Evolutionary conservation across 2,113 vertebrate species (phyloP).

Genomic region (Stegastes partitus): DNA sequence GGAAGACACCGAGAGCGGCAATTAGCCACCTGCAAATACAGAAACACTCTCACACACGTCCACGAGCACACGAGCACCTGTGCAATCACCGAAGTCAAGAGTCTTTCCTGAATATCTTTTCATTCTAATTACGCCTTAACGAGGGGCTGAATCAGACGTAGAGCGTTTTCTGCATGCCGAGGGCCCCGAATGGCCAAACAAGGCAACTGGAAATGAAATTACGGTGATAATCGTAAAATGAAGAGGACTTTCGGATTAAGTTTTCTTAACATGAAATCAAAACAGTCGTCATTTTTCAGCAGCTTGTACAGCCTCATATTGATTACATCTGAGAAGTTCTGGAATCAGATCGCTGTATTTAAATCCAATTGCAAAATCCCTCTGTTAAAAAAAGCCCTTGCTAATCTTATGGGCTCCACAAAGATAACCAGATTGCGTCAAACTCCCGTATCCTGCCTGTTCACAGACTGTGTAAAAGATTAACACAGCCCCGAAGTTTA

Average conservation of each 20-base stretch:
- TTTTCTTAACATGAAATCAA: no score
- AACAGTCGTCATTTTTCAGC: no score
- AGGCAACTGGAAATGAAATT: not conserved
- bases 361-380: no score
- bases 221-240: not conserved
- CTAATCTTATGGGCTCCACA: no score
- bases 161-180: not conserved
- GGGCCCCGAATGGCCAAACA: not conserved
- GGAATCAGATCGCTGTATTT: no score
- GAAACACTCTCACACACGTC: slow-evolving; percentile 8
- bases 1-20: slow-evolving; percentile 28
- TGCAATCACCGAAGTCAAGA: slow-evolving; percentile 43
- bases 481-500: no score
- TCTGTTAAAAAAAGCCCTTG: no score
- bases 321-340: no score
- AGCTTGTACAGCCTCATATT: no score
- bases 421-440: no score
- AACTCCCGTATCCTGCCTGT: no score
- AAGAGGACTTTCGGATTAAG: not conserved
- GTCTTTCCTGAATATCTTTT: slow-evolving; percentile 24
- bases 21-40: slow-evolving; percentile 64
- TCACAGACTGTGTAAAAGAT: no score
- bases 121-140: slow-evolving; percentile 37
- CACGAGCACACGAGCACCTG: slow-evolving; percentile 15
- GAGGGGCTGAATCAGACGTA: not conserved